A percentile compares a stretch with the other conserved stretches of the same genome.
Evolutionary conservation across 2,113 vertebrate genomes (phyloP).

Genomic region (Struthidea cinerea): DNA sequence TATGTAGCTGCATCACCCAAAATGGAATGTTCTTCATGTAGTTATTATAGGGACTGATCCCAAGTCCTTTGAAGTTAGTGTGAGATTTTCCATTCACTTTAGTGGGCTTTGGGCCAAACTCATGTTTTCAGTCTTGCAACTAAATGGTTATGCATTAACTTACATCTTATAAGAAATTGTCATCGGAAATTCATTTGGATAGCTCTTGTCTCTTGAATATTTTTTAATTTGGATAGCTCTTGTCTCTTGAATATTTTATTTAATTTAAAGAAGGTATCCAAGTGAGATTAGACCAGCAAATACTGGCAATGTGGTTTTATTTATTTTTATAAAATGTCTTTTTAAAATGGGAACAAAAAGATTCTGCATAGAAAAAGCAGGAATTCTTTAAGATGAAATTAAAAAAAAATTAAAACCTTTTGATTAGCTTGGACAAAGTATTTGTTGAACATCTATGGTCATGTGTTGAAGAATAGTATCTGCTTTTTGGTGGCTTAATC

Average conservation of each 20-base stretch:
- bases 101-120: not conserved
- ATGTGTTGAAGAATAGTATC: not conserved
- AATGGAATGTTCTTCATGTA: slow-evolving; percentile 26
- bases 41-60: not conserved
- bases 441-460: not conserved
- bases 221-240: not conserved
- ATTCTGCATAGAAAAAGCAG: not conserved
- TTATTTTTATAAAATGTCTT: not conserved
- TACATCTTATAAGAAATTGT: not conserved
- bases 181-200: not conserved
- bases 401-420: rapidly evolving
- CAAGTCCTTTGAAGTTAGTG: slow-evolving; percentile 25
- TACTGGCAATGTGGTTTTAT: not conserved
- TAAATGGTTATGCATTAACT: not conserved
- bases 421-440: not conserved
- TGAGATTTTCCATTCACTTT: slow-evolving; percentile 44
- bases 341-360: not conserved
- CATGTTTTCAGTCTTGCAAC: not conserved
- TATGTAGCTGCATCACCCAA: not conserved
- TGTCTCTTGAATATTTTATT: not conserved
- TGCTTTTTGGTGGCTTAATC: not conserved
- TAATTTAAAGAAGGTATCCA: not conserved
- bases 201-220: not conserved
- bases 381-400: not conserved
- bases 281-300: not conserved